Conservation (phyloP, 2,888 invertebrate species). For the Drosophila macrothrix region DNA sequence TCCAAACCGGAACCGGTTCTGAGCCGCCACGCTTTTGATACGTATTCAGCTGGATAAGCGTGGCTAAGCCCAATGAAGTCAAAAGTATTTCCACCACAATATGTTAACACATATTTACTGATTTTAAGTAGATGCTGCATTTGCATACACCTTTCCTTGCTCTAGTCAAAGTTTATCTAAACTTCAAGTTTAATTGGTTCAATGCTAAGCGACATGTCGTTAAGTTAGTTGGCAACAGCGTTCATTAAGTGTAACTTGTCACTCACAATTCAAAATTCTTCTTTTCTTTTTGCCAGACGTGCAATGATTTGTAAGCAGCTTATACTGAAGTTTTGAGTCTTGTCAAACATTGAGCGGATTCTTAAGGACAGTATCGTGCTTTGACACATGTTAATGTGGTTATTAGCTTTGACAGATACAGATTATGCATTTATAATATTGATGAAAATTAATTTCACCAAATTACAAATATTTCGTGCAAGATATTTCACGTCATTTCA, state of each 20-base stretch:
- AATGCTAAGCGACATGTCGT: too few relatives aligned
- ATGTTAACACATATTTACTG: not conserved
- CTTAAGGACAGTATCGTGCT: not conserved
- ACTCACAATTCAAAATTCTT: not conserved
- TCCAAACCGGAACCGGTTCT: constrained; percentile 23
- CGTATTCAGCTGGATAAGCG: not conserved
- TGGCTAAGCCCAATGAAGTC: not conserved
- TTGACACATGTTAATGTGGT: not conserved
- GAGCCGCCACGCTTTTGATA: constrained; percentile 13
- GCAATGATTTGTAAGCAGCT: constrained; percentile 10
- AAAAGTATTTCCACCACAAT: not conserved
- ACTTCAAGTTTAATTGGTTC: not conserved
- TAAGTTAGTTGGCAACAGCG: not conserved
- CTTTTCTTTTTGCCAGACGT: not conserved
- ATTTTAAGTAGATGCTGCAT: not conserved
- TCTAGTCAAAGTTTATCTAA: not conserved
- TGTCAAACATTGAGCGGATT: not conserved
- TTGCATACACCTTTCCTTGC: too few relatives aligned
- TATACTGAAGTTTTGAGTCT: not conserved
- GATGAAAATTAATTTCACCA: not conserved
- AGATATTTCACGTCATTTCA: not conserved
- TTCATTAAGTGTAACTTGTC: not conserved
- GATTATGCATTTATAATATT: not conserved
- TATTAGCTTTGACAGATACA: constrained; percentile 2
- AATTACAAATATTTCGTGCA: not conserved